A percentile compares a stretch with the other conserved stretches of the same genome.
phyloP scores from a whole-genome alignment of 30 jellyfish, hydroid and myxozoan species.

The Euphysa ruthae region DNA sequence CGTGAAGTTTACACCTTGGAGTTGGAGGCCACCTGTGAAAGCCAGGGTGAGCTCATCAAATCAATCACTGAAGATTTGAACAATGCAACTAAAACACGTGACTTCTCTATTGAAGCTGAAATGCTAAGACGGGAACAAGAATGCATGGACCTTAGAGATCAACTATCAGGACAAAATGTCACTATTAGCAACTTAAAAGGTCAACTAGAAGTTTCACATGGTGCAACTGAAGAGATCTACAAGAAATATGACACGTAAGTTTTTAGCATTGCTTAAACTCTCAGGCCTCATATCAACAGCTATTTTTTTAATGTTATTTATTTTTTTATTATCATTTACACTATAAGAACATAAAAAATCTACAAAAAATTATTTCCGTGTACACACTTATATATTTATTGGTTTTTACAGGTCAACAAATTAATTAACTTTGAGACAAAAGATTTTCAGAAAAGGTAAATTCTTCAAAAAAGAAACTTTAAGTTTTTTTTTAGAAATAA shows the following conservation, averaged over 20 bases:
- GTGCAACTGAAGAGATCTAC: constrained; percentile 65
- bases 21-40: constrained; percentile 84
- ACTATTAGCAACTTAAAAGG: constrained; percentile 75
- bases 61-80: constrained; percentile 70
- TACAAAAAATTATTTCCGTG: no score
- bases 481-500: no score
- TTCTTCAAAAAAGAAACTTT: no score
- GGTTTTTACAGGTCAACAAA: no score
- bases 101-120: constrained; percentile 50
- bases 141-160: constrained; percentile 70
- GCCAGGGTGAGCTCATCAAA: constrained; percentile 75
- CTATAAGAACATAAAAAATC: no score
- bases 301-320: no score
- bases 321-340: no score
- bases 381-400: no score
- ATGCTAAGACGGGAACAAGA: constrained; percentile 76
- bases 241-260: constrained; percentile 69
- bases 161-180: constrained; percentile 58
- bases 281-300: no score
- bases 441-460: no score
- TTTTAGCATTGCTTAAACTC: not conserved
- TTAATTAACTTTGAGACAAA: no score
- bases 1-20: constrained; percentile 81
- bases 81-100: constrained; percentile 37
- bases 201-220: constrained; percentile 53